A percentile compares a stretch with the other conserved stretches of the same genome.
Evolutionary conservation across 2,113 vertebrate genomes (phyloP).

Genomic region (Panurus biarmicus): DNA sequence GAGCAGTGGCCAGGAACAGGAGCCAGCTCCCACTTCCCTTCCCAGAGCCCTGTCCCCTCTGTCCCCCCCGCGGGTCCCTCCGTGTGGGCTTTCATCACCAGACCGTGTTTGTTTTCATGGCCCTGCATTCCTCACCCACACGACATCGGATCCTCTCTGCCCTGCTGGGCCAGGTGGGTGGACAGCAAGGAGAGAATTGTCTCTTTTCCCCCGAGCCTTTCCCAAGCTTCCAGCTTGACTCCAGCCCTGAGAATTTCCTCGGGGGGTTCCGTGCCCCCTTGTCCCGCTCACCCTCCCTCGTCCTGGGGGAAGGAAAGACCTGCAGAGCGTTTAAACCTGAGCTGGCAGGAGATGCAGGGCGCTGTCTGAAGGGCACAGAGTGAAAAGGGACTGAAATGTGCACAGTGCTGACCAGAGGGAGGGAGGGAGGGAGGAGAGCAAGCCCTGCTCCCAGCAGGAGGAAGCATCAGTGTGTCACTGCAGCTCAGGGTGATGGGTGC

Average conservation of each 20-base stretch:
- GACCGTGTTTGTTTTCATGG: conserved; percentile 6
- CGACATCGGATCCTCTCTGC: background rate
- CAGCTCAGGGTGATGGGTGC: background rate
- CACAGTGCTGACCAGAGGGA: background rate
- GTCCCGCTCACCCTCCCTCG: background rate
- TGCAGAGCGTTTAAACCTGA: background rate
- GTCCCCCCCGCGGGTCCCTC: background rate
- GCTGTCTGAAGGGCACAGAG: background rate
- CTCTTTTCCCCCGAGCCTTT: background rate
- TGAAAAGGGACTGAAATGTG: background rate
- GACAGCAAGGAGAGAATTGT: background rate
- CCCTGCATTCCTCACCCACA: background rate
- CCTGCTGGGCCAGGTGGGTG: background rate
- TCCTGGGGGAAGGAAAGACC: background rate
- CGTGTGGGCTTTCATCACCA: background rate
- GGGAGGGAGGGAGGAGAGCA: background rate
- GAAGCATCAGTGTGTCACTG: background rate
- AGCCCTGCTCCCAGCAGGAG: background rate
- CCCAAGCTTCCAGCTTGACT: background rate
- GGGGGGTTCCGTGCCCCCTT: background rate
- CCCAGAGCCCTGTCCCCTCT: background rate
- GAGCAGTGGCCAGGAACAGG: conserved; percentile 40
- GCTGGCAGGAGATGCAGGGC: background rate
- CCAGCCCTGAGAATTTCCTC: background rate
- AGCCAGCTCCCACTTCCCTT: conserved; percentile 53